Conservation (phyloP, 2,113 vertebrate species). For the Oplegnathus fasciatus region DNA sequence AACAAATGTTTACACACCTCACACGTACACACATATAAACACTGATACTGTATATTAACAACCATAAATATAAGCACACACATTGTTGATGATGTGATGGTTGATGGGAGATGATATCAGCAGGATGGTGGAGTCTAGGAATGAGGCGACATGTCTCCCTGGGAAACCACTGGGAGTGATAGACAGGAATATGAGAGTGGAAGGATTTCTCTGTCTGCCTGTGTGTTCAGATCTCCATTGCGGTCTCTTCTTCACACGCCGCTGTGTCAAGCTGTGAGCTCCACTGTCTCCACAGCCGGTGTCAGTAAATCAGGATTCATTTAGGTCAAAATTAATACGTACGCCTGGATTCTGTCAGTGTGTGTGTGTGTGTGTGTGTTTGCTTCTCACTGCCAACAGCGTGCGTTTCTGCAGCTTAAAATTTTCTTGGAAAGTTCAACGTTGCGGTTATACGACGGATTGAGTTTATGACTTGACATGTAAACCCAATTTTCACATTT, state of each 20-base stretch:
- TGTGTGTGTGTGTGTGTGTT: slow-evolving; percentile 4
- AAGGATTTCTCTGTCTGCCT: slow-evolving; percentile 13
- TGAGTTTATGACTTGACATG: slow-evolving; percentile 66
- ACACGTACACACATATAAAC: slow-evolving; percentile 4
- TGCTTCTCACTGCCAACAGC: not conserved
- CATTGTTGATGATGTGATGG: not conserved
- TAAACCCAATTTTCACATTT: slow-evolving; percentile 75
- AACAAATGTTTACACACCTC: not conserved
- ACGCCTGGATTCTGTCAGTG: slow-evolving; percentile 11
- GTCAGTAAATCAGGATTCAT: slow-evolving; percentile 48
- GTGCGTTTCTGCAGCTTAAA: slow-evolving; percentile 25
- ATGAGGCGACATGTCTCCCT: not conserved
- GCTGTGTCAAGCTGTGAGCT: slow-evolving; percentile 15
- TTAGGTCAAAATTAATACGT: slow-evolving; percentile 40
- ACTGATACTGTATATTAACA: slow-evolving; percentile 4
- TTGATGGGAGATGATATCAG: slow-evolving; percentile 22
- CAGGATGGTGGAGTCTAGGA: not conserved
- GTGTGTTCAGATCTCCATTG: not conserved
- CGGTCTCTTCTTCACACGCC: not conserved
- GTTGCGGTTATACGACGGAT: slow-evolving; percentile 50
- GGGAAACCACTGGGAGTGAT: not conserved
- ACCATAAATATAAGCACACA: not conserved
- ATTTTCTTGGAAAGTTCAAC: slow-evolving; percentile 27
- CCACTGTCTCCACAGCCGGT: slow-evolving; percentile 5
- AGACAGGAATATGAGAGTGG: slow-evolving; percentile 6